These are phyloP conservation scores for Rhabdomys pumilio DNA, from an alignment of 2,797 vertebrate species.

Conservation along the genomic window DNA sequence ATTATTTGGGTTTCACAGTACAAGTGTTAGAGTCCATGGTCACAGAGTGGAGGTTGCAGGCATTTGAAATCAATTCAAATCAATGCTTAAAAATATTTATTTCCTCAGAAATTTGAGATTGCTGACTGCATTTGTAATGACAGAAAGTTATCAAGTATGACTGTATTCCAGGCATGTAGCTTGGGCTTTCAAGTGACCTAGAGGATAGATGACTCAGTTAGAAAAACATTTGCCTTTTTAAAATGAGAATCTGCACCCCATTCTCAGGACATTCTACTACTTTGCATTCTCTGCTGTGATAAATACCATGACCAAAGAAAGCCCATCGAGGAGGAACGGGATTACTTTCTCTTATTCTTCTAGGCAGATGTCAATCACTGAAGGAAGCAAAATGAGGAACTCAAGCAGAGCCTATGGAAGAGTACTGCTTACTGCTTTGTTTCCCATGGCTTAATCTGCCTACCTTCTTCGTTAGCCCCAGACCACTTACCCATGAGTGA, in stretches of 20 bases:
- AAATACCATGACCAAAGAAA: not conserved
- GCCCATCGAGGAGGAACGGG: not conserved
- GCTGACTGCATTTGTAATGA: not conserved
- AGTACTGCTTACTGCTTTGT: not conserved
- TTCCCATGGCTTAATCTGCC: not conserved
- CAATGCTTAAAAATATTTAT: not conserved
- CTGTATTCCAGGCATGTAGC: not conserved
- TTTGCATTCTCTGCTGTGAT: not conserved
- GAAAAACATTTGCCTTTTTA: not conserved
- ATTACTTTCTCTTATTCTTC: not conserved
- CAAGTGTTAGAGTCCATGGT: not conserved
- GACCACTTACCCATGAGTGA: not conserved
- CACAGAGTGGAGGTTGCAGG: not conserved
- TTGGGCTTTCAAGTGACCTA: not conserved
- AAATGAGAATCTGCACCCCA: not conserved
- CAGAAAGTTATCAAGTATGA: not conserved
- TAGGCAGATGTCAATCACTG: not conserved
- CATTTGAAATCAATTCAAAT: not conserved
- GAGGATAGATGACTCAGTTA: not conserved
- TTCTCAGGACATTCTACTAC: too few species aligned
- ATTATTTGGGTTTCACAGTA: not conserved
- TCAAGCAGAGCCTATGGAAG: not conserved
- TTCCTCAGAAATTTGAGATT: not conserved
- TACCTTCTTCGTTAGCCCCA: not conserved
- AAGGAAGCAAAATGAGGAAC: not conserved